These are phyloP conservation scores for Luperina testacea DNA, from an alignment of 2,888 invertebrate genomes.

Conservation along the genomic window DNA sequence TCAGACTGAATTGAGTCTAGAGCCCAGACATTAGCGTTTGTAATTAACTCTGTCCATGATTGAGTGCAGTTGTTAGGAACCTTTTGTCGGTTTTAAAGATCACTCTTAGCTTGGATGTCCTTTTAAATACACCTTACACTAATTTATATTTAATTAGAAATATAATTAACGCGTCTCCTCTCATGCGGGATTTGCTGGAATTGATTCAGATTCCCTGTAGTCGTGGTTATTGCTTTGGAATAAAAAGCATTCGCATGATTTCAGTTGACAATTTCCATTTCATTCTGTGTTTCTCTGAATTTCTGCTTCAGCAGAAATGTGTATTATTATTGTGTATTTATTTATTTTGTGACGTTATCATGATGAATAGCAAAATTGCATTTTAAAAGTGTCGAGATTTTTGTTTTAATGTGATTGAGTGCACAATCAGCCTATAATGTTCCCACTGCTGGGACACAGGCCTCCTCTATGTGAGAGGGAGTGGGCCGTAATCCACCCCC, in stretches of 20 bases:
- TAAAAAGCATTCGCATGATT: slow-evolving; percentile 27
- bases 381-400: neutral
- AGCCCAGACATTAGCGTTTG: slow-evolving; percentile 64
- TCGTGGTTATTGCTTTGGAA: slow-evolving; percentile 7
- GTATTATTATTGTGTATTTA: neutral
- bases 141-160: slow-evolving; percentile 31
- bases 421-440: too few relatives aligned
- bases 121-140: slow-evolving; percentile 1
- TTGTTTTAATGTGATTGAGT: neutral
- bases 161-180: slow-evolving; percentile 31
- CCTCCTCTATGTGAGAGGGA: too few relatives aligned
- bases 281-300: slow-evolving; percentile 1
- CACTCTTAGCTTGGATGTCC: slow-evolving; percentile 1
- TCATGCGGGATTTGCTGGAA: slow-evolving; percentile 22
- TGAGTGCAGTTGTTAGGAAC: slow-evolving; percentile 50
- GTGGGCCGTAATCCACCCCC: too few relatives aligned
- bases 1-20: slow-evolving; percentile 60
- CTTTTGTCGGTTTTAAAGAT: slow-evolving; percentile 51
- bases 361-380: neutral
- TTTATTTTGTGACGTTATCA: neutral
- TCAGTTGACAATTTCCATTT: slow-evolving; percentile 19
- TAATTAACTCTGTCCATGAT: slow-evolving; percentile 73
- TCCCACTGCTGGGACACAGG: too few relatives aligned
- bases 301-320: neutral
- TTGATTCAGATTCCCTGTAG: slow-evolving; percentile 26